Evolutionary conservation across 2,113 vertebrate genomes (phyloP), one percentile per base, ranked within the genome.

Genomic region (Meleagris gallopavo): DNA sequence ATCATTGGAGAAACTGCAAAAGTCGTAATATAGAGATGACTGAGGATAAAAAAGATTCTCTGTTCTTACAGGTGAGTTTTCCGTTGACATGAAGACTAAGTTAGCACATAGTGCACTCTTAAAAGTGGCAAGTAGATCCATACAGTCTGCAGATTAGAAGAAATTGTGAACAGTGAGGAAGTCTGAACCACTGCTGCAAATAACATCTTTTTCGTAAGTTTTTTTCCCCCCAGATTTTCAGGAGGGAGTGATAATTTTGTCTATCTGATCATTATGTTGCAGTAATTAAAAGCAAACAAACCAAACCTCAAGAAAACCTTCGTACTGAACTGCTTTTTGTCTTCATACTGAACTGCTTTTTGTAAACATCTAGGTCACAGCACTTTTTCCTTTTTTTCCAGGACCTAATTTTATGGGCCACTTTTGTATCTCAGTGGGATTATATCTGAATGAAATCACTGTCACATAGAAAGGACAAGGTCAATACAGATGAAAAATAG

Each of bases 401-500:
- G 27, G 64, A 91, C 90, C 45, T 91, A 89, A 95, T 95, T 97
- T 94, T 61, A 78, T 77, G 83, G 93, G 25, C n/a, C 64, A 78
- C 74, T 86, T 89, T 92, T 86, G 65, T 72, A 34, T 73, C 80
- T 85, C 50, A 30, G 27, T 85, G 70, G 69, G 55, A 94, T 78
- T 90, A 91, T 78, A 60, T 58, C 72, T 88, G 88, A 97, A 95
- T 83, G 92, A 89, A 96, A 43, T 78, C 55, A 64, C 76, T 80
- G 30, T 80, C 88, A 75, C 87, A 69, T 57, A 71, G 66, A 89
- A 91, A 94, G 79, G 79, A 50, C 81, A 86, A 95, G 92, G 91
- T 96, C 96, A 96, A 76, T 48, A 24, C 70, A 78, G 36, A 76
- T 21, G 62, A 88, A 90, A 96, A 96, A 93, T 72, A 75, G 91